Percentiles rank a stretch among this genome's conserved stretches.
phyloP scores from a whole-genome alignment of 1,140 invertebrate species.

The Drosophila littoralis region DNA sequence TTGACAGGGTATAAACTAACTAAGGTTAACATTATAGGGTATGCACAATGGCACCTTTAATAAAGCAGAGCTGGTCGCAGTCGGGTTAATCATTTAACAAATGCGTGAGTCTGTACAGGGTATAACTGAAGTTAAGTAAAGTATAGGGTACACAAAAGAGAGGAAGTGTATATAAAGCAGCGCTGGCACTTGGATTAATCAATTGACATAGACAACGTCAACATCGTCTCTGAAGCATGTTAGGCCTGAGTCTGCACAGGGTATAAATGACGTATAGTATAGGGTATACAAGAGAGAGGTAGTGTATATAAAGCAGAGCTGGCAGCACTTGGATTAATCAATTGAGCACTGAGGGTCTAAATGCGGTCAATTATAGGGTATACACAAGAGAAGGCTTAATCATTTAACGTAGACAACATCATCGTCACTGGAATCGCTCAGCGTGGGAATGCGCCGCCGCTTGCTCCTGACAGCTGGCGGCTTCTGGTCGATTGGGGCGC shows the following conservation, averaged over 20 bases:
- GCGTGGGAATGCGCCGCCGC: slow-evolving; percentile 50
- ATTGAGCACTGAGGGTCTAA: neutral
- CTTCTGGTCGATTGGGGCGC: neutral
- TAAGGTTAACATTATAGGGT: neutral
- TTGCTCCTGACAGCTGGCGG: slow-evolving; percentile 8
- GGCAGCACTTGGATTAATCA: neutral
- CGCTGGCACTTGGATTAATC: neutral
- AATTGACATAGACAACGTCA: neutral
- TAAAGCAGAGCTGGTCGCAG: slow-evolving; percentile 8
- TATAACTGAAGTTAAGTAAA: neutral
- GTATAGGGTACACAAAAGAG: neutral
- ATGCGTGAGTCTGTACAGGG: neutral
- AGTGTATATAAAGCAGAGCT: neutral
- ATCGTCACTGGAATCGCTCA: slow-evolving; percentile 62
- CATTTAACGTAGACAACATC: slow-evolving; percentile 32
- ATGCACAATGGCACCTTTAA: neutral
- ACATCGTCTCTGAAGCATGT: too few relatives aligned
- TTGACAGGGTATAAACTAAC: neutral
- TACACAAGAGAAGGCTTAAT: neutral
- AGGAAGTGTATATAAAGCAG: neutral
- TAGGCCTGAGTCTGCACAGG: neutral
- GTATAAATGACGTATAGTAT: neutral
- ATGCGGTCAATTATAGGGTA: neutral
- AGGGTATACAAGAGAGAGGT: neutral
- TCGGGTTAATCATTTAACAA: neutral